phyloP scores from a whole-genome alignment of 2,113 vertebrate species.

The Mormyrus iriodes region DNA sequence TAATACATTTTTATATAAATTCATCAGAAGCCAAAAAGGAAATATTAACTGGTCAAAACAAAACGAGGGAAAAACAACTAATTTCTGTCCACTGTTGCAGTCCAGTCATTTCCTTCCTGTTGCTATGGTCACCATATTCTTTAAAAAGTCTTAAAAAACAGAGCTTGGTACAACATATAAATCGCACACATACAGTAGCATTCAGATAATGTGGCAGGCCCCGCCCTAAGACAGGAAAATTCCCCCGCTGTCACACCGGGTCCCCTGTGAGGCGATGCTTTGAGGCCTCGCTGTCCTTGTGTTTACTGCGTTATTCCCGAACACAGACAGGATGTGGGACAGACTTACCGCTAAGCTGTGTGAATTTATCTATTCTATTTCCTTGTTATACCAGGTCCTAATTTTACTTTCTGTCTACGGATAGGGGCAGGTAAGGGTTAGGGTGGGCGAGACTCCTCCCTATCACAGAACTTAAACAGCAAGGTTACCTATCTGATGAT shows the following conservation, averaged over 20 bases:
- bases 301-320: not conserved
- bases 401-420: slow-evolving; percentile 1
- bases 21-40: slow-evolving; percentile 13
- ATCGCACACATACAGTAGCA: slow-evolving; percentile 19
- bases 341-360: not conserved
- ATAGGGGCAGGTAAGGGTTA: not conserved
- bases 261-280: not conserved
- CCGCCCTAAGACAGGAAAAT: not conserved
- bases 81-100: not conserved
- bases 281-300: not conserved
- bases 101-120: not conserved
- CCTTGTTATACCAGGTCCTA: slow-evolving; percentile 12
- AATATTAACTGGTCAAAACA: not conserved
- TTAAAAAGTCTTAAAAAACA: slow-evolving; percentile 7
- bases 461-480: slow-evolving; percentile 10
- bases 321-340: not conserved
- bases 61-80: not conserved
- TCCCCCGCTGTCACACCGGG: not conserved
- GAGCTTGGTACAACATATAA: slow-evolving; percentile 18
- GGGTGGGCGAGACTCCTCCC: not conserved
- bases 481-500: not conserved
- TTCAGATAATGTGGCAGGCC: not conserved
- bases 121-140: not conserved
- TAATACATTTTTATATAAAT: slow-evolving; percentile 19
- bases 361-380: slow-evolving; percentile 12